Evolutionary conservation across 2,113 vertebrate genomes (phyloP), one percentile per base, ranked within the genome.

Genomic region (Macaca fascicularis): DNA sequence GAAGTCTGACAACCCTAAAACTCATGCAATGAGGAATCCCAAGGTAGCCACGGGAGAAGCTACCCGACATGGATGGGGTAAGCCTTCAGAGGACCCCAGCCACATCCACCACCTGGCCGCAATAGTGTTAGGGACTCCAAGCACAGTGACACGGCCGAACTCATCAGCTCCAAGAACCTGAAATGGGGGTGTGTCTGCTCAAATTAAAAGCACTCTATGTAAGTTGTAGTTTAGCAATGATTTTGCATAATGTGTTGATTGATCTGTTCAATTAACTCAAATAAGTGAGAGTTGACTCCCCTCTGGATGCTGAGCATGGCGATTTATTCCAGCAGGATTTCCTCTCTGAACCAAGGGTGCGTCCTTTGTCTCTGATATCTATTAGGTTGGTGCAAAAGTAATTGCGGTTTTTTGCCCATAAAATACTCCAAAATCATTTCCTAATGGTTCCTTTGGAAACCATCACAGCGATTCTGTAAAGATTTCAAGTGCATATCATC

Each of bases 261-360:
- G 14, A 48, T 67, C 22, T 30, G 40, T 8, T 50, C 30, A n/a
- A 2, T 52, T 32, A 64, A 25, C 72, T 61, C 80, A 27, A 30
- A 7, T 35, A 38, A 59, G 67, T 1, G 6, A 81, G 16, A 43
- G 67, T 13, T 25, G 16, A 13, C 11, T n/a, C 27, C 27, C 25
- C 23, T 19, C 40, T 13, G 1, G 16, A 5, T 16, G 3, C 5
- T 0, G 6, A 25, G 6, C 23, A 4, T 0, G 22, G 2, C 55
- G 13, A 4, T 6, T 8, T 50, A 2, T 8, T 45, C 13, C 67
- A 17, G 1, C 0, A 23, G 14, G 27, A 13, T 74, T 30, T 25
- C n/a, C 2, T 7, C 25, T 61, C 67, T 12, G 23, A 70, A 52
- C 69, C 30, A 3, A 1, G 0, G 27, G 38, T 3, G 8, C 32